Base-by-base conservation (phyloP, 2,797 vertebrate species). In the Adrianichthys oophorus region DNA sequence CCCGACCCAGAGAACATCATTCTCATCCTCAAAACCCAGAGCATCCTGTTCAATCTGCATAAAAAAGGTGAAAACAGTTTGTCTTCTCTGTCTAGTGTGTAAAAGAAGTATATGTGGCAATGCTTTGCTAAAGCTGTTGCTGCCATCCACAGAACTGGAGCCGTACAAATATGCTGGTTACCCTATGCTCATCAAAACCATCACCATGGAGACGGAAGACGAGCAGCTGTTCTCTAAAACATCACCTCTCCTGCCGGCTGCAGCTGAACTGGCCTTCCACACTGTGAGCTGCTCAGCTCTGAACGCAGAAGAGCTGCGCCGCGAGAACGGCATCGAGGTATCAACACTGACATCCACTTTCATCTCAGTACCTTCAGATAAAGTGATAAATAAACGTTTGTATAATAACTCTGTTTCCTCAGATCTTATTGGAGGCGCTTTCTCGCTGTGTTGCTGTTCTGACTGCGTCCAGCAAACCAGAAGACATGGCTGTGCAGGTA, bases 1-100 rank as follows among this genome's bases (percentile, higher is more conserved):
- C 98, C 98, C 1, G 97, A 99, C 85, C 98, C 98, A 43, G 97
- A 99, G 82, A 99, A 99, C 83, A 99, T 99, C 51, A 98, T 99
- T 83, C 93, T 99, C 78, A 99, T 99, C 85, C 90, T 99, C 62
- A 98, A 97, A 92, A 88, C 95, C 47, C 98, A 99, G 76, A 99
- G 96, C 89, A 99, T 99, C 64, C 94, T 99, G 62, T 99, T 99
- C 86, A 98, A 98, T 72, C 91, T 95, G 54, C 95, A 98, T 86
- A 95, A 93, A 82, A 92, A 95, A 92, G 98, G 98, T 97, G 2
- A 6, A 12, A 21, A 2, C 17, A 4, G 3, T 5, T n/a, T 57
- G 21, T 14, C 5, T 16, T 56, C 18, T 26, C n/a, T 21, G 1
- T 19, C 19, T 24, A 26, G 24, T 26, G 24, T 5, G 24, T 5